These are phyloP conservation scores for Stichopus chloronotus DNA, from an alignment of 35 echinoderm and acorn worm species.

Conservation along the genomic window DNA sequence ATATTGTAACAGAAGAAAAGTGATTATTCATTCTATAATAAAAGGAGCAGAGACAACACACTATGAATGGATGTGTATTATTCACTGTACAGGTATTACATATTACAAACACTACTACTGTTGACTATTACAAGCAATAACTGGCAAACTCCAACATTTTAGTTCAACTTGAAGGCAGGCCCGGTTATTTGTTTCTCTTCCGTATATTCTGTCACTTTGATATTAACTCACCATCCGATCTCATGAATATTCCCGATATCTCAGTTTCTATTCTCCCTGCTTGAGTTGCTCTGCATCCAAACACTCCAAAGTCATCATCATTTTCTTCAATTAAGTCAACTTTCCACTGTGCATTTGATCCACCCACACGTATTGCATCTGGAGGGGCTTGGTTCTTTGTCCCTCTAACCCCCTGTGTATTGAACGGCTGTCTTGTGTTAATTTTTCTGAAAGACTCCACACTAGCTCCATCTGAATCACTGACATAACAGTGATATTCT, in stretches of 20 bases:
- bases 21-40: too few species aligned
- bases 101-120: too few species aligned
- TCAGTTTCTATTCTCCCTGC: neutral
- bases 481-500: neutral
- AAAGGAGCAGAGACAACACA: too few species aligned
- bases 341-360: neutral
- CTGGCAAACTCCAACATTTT: too few species aligned
- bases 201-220: neutral
- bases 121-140: too few species aligned
- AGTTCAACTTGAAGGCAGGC: too few species aligned
- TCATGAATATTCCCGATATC: neutral
- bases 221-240: neutral
- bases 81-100: too few species aligned
- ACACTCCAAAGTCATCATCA: neutral
- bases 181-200: too few species aligned
- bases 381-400: neutral
- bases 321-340: neutral
- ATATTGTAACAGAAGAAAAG: too few species aligned
- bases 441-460: neutral
- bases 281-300: slow-evolving; percentile 1
- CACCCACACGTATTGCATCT: neutral
- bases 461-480: neutral
- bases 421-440: neutral
- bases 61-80: too few species aligned
- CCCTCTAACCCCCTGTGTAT: neutral